Evolutionary conservation across 2,113 vertebrate species (phyloP).

Genomic region (Oncorhynchus nerka): DNA sequence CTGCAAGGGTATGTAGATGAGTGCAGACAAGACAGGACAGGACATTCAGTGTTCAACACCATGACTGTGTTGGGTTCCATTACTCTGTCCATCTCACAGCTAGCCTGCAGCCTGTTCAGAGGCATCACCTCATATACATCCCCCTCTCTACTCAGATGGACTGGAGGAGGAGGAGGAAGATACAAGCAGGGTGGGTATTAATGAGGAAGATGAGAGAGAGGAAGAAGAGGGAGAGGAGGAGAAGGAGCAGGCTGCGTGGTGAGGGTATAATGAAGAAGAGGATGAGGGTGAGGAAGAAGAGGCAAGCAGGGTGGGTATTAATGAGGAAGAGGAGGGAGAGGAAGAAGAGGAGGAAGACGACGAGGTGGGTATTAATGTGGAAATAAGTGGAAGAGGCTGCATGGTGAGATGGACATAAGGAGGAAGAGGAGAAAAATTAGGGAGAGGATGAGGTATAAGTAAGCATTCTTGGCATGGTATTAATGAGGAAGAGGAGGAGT

Average conservation of each 20-base stretch:
- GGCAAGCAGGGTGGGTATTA: too few relatives aligned
- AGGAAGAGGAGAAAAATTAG: constrained; percentile 15
- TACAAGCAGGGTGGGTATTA: constrained; percentile 8
- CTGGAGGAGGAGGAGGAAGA: background rate
- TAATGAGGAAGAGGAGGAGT: constrained; percentile 21
- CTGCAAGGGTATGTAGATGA: background rate
- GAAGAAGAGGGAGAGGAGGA: too few relatives aligned
- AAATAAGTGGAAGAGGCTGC: too few relatives aligned
- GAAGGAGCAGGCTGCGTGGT: too few relatives aligned
- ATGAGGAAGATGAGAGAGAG: too few relatives aligned
- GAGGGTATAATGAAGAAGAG: too few relatives aligned
- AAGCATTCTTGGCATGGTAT: too few relatives aligned
- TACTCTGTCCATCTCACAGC: constrained; percentile 4
- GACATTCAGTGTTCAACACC: constrained; percentile 20
- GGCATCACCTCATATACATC: background rate
- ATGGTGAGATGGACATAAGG: background rate
- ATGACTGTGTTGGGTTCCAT: constrained; percentile 29
- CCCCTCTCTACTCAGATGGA: background rate
- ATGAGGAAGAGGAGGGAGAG: background rate
- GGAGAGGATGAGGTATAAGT: background rate
- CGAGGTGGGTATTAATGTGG: too few relatives aligned
- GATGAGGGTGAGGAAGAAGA: too few relatives aligned
- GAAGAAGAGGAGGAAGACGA: too few relatives aligned
- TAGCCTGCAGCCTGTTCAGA: constrained; percentile 10
- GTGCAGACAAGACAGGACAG: background rate